Evolutionary conservation across 2,888 invertebrate species (phyloP), one percentile per base, ranked within the genome.

Genomic region (Bruchidius siliquastri): DNA sequence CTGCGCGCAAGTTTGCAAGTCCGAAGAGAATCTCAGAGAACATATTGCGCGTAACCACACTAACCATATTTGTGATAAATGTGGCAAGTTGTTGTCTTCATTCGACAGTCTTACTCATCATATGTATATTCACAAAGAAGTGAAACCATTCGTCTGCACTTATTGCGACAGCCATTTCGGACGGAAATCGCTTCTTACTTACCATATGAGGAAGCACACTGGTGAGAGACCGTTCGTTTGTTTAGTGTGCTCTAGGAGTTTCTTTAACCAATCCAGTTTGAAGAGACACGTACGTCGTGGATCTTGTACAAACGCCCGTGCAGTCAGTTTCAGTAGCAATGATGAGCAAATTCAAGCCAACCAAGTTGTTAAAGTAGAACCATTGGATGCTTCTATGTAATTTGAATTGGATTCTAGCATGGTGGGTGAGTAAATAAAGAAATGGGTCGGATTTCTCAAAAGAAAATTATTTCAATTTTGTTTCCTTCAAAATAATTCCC

Each of bases 401-500:
- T n/a, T n/a, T n/a, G n/a, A n/a, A n/a, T n/a, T n/a, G n/a, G n/a
- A n/a, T n/a, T n/a, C n/a, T n/a, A n/a, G n/a, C n/a, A n/a, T n/a
- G n/a, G n/a, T n/a, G n/a, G n/a, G n/a, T n/a, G n/a, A n/a, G n/a
- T n/a, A n/a, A n/a, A n/a, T n/a, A n/a, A n/a, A n/a, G n/a, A n/a
- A n/a, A n/a, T n/a, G n/a, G n/a, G n/a, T n/a, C n/a, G n/a, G n/a
- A n/a, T n/a, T n/a, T n/a, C n/a, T n/a, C n/a, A n/a, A n/a, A n/a
- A n/a, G n/a, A n/a, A n/a, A n/a, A n/a, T n/a, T n/a, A n/a, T n/a
- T n/a, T n/a, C n/a, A n/a, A n/a, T n/a, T n/a, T 21, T 70, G 22
- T 70, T 21, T 13, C 21, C 22, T 70, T 70, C 68, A 68, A 72
- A 72, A 32, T 79, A 79, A 69, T 67, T 78, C 22, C 77, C 77